Evolutionary conservation across 1,140 invertebrate genomes (phyloP), one percentile per base, ranked within the genome.

Genomic region (Physella acuta): DNA sequence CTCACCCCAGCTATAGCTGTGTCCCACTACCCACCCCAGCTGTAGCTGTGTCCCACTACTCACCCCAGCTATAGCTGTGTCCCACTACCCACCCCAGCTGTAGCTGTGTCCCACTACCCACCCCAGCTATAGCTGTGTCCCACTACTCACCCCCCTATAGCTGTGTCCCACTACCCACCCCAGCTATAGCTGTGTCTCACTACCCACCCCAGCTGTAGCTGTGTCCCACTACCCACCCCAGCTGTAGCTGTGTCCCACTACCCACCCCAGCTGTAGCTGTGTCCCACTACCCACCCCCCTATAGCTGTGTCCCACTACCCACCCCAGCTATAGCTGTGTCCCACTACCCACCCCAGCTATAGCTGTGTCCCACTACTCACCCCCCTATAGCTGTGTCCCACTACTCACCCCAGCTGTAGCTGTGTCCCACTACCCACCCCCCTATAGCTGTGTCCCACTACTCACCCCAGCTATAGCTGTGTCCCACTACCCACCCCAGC

Each of bases 281-380:
- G 0, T 94, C 95, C 61, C 99, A 83, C 56, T 95, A 87, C 8
- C 93, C 95, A 87, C 98, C 98, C 0, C 94, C 94, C 86, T 92
- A 94, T 0, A n/a, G n/a, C n/a, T n/a, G n/a, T n/a, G n/a, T n/a
- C n/a, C n/a, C n/a, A n/a, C 34, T 8, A 86, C 88, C 87, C 88
- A 93, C 92, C 71, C 96, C 95, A 64, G 95, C 94, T 76, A 99
- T 93, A 31, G 95, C 94, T 85, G 94, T 87, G 0, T 94, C 95
- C 61, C n/a, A n/a, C 34, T 8, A 86, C 88, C 87, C 88, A 93
- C 92, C 71, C 96, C 95, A 64, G 95, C 94, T 76, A 99, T 93
- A 31, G 95, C 94, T 85, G 94, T 87, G 0, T 94, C 95, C 61
- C 99, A 83, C 56, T 95, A 87, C 8, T 93, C 95, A 87, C 98